These are phyloP conservation scores for Labroides dimidiatus DNA, from an alignment of 2,797 vertebrate genomes.

Conservation along the genomic window DNA sequence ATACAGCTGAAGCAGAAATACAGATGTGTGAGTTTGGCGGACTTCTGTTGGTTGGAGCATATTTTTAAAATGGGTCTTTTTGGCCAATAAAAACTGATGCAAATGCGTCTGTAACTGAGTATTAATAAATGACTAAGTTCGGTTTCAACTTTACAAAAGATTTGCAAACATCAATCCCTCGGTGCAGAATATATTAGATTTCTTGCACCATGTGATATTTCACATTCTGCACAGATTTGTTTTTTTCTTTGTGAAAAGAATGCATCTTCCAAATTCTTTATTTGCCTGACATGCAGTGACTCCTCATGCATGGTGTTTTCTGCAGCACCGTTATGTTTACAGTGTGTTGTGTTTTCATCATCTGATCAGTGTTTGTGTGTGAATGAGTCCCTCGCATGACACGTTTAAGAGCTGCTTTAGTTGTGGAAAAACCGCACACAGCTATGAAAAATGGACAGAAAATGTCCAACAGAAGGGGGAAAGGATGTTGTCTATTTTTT, in stretches of 20 bases:
- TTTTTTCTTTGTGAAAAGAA: no score
- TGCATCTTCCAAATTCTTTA: neutral
- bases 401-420: neutral
- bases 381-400: neutral
- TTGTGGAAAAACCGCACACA: neutral
- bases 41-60: no score
- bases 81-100: no score
- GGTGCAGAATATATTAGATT: neutral
- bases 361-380: neutral
- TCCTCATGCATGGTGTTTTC: neutral
- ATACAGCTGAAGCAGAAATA: no score
- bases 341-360: conserved; percentile 8
- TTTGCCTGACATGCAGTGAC: neutral
- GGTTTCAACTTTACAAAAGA: no score
- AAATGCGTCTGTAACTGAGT: neutral
- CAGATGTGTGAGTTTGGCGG: no score
- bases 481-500: neutral
- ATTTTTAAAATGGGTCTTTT: no score
- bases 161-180: neutral
- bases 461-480: neutral
- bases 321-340: conserved; percentile 31
- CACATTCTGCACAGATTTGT: no score
- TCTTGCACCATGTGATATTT: neutral
- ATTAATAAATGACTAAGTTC: no score
- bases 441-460: neutral